Percentiles rank a stretch among this genome's conserved stretches.
These are phyloP conservation scores for Drosophila imparisetae DNA, from an alignment of 2,888 invertebrate genomes.

Conservation along the genomic window DNA sequence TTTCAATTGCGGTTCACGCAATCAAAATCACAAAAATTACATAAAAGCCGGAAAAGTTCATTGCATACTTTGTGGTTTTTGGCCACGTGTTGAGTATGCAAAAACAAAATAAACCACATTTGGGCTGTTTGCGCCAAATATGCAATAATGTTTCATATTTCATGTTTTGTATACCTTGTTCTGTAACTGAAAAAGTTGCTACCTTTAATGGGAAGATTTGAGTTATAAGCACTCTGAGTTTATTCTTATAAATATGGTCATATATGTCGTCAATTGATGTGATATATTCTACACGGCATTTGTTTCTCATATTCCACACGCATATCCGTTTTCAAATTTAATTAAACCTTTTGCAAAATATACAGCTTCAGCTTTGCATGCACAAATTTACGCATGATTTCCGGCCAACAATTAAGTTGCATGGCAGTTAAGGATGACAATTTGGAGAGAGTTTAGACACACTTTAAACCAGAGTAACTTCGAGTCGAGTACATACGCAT, in stretches of 20 bases:
- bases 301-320: too few species aligned
- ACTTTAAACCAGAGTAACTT: background rate
- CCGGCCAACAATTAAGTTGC: background rate
- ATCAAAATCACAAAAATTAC: conserved; percentile 50
- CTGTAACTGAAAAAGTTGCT: background rate
- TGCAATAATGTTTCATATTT: conserved; percentile 58
- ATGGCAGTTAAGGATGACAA: background rate
- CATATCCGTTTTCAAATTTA: too few species aligned
- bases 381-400: background rate
- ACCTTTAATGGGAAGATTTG: background rate
- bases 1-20: conserved; percentile 69
- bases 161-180: conserved; percentile 18
- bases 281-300: too few species aligned
- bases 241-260: background rate
- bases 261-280: background rate
- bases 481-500: background rate
- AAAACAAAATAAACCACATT: conserved; percentile 56
- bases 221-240: background rate
- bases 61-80: conserved; percentile 53
- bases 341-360: background rate
- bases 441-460: background rate
- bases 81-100: conserved; percentile 58
- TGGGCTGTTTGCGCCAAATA: conserved; percentile 59
- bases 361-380: background rate
- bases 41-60: conserved; percentile 36